These are phyloP conservation scores for Stigmatopora argus DNA, from an alignment of 2,113 vertebrate species.

Conservation along the genomic window DNA sequence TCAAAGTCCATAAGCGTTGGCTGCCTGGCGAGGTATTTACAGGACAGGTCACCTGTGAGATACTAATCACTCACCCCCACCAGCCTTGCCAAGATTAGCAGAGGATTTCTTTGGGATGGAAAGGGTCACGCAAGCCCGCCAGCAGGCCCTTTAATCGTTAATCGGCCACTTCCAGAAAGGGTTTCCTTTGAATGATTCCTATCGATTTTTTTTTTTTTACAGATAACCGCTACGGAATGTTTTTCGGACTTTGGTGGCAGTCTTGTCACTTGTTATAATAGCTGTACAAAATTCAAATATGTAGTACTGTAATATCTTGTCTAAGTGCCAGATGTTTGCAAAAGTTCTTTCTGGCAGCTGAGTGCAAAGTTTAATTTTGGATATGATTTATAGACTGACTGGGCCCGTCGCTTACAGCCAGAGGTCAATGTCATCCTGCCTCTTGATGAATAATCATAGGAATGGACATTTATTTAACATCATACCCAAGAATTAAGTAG, in stretches of 20 bases:
- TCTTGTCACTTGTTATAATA: neutral
- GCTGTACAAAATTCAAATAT: neutral
- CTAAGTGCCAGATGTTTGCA: conserved; percentile 22
- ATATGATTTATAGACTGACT: conserved; percentile 50
- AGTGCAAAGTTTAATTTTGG: conserved; percentile 50
- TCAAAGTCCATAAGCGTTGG: conserved; percentile 30
- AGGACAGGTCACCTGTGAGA: conserved; percentile 55
- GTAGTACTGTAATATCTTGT: conserved; percentile 13
- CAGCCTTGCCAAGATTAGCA: conserved; percentile 52
- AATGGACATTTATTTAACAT: neutral
- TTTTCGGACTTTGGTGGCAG: neutral
- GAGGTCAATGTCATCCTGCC: conserved; percentile 15
- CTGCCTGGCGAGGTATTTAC: conserved; percentile 34
- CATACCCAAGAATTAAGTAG: neutral
- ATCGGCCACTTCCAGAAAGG: conserved; percentile 40
- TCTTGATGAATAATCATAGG: neutral
- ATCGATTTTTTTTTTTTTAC: conserved; percentile 8
- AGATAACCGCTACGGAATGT: neutral
- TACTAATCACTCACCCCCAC: conserved; percentile 7
- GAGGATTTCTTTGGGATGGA: conserved; percentile 60
- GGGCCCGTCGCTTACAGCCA: conserved; percentile 1
- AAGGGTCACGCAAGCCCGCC: conserved; percentile 46
- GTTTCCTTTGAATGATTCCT: conserved; percentile 40
- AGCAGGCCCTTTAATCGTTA: conserved; percentile 24
- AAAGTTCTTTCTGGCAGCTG: conserved; percentile 43